Conservation (phyloP, 2,797 vertebrate species). For the Pempheris klunzingeri region DNA sequence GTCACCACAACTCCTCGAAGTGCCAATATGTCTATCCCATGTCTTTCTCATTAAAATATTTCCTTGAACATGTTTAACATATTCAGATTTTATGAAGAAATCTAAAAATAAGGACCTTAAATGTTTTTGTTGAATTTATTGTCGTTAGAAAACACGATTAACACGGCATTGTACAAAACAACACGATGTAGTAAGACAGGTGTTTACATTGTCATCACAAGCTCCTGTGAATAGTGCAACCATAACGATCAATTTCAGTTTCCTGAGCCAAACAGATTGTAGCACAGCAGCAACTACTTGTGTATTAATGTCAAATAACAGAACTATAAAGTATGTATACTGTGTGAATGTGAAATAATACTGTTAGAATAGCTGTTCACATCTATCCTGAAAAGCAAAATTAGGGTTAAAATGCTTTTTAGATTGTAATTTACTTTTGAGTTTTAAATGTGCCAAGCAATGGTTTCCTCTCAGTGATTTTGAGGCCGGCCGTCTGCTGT, state of each 20-base stretch:
- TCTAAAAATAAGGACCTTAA: not conserved
- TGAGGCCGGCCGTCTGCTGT: slow-evolving; percentile 9
- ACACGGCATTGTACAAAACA: slow-evolving; percentile 54
- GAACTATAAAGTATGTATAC: slow-evolving; percentile 22
- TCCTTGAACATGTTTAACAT: not conserved
- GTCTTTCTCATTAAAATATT: not conserved
- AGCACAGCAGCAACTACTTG: slow-evolving; percentile 37
- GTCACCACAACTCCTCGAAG: not conserved
- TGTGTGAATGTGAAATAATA: slow-evolving; percentile 17
- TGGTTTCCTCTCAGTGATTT: slow-evolving; percentile 4
- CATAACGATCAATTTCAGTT: slow-evolving; percentile 28
- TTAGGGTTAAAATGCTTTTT: not conserved
- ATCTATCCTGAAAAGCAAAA: slow-evolving; percentile 19
- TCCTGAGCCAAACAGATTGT: slow-evolving; percentile 59
- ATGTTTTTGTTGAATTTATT: slow-evolving; percentile 50
- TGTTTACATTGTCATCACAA: slow-evolving; percentile 16
- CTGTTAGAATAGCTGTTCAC: slow-evolving; percentile 16
- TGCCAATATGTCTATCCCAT: slow-evolving; percentile 12
- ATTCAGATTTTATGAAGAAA: not conserved
- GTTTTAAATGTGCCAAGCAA: slow-evolving; percentile 15
- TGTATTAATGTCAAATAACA: slow-evolving; percentile 11
- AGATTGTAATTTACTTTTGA: not conserved
- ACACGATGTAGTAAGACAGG: slow-evolving; percentile 29
- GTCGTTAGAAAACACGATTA: slow-evolving; percentile 58
- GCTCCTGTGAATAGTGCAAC: slow-evolving; percentile 53